These are phyloP conservation scores for Drosophila differens DNA, from an alignment of 2,888 invertebrate genomes.

Conservation along the genomic window DNA sequence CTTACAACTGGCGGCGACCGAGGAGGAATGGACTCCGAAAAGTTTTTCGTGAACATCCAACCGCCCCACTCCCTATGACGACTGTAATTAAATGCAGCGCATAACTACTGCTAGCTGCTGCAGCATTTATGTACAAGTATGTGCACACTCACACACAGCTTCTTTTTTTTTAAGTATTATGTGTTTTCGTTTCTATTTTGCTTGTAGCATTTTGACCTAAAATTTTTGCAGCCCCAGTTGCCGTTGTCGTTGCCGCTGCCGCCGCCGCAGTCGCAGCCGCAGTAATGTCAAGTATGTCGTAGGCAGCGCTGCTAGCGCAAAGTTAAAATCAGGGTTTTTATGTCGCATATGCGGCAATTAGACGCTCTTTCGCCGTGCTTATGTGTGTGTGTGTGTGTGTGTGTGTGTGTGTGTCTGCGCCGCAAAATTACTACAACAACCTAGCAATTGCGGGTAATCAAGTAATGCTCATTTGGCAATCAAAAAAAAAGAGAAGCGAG, in stretches of 20 bases:
- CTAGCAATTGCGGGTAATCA: conserved; percentile 79
- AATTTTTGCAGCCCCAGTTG: conserved; percentile 49
- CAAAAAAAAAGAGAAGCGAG: conserved; percentile 40
- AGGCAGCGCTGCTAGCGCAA: conserved; percentile 44
- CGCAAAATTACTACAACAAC: conserved; percentile 60
- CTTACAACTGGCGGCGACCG: conserved; percentile 43
- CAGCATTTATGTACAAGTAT: conserved; percentile 56
- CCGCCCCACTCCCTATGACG: conserved; percentile 26
- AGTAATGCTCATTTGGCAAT: conserved; percentile 79
- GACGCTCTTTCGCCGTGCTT: conserved; percentile 29
- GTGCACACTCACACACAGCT: conserved; percentile 6
- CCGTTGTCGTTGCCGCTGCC: background rate
- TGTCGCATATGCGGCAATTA: conserved; percentile 74
- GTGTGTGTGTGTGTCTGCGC: conserved; percentile 26
- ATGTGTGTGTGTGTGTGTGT: conserved; percentile 15
- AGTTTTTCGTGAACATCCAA: conserved; percentile 50
- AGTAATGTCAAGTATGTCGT: conserved; percentile 75
- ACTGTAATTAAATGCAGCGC: conserved; percentile 67
- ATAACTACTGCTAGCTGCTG: conserved; percentile 55
- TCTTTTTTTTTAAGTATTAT: conserved; percentile 58
- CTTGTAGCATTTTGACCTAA: conserved; percentile 77
- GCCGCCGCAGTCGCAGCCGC: conserved; percentile 26
- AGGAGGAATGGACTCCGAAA: conserved; percentile 34
- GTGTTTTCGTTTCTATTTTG: conserved; percentile 29
- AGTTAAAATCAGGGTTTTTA: conserved; percentile 61